phyloP scores from a whole-genome alignment of 2,888 invertebrate genomes.

The Scrobipalpa costella region DNA sequence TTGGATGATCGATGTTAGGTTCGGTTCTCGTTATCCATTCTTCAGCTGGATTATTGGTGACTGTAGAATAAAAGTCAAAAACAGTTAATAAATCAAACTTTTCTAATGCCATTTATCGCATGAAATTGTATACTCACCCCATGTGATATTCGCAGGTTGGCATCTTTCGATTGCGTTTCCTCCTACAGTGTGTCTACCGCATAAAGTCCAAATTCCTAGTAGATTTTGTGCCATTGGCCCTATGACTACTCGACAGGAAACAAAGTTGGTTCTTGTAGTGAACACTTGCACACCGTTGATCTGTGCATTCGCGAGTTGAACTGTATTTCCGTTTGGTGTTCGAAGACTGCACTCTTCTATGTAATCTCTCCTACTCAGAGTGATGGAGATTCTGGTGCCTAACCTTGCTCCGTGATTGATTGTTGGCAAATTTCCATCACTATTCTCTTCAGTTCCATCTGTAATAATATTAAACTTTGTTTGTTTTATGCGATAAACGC shows the following conservation, averaged over 20 bases:
- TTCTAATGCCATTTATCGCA: too few species aligned
- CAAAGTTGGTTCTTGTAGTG: slow-evolving; percentile 32
- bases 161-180: neutral
- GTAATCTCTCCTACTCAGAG: slow-evolving; percentile 34
- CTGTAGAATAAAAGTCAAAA: slow-evolving; percentile 37
- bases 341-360: slow-evolving; percentile 38
- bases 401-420: slow-evolving; percentile 12
- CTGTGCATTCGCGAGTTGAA: neutral
- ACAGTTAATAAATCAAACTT: too few species aligned
- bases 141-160: slow-evolving; percentile 10
- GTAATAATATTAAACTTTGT: too few species aligned
- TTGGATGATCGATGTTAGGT: slow-evolving; percentile 39
- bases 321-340: slow-evolving; percentile 9
- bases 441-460: too few species aligned
- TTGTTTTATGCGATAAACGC: too few species aligned
- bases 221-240: slow-evolving; percentile 36
- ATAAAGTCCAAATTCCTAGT: slow-evolving; percentile 36
- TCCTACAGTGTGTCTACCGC: slow-evolving; percentile 5
- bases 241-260: slow-evolving; percentile 41
- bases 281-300: neutral
- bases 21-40: slow-evolving; percentile 33
- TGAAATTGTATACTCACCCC: slow-evolving; percentile 3
- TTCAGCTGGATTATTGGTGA: slow-evolving; percentile 33
- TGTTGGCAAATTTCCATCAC: neutral
- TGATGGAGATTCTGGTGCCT: slow-evolving; percentile 35